A percentile compares a stretch with the other conserved stretches of the same genome.
These are phyloP conservation scores for Cichladusa arquata DNA, from an alignment of 2,113 vertebrate species.

Conservation along the genomic window DNA sequence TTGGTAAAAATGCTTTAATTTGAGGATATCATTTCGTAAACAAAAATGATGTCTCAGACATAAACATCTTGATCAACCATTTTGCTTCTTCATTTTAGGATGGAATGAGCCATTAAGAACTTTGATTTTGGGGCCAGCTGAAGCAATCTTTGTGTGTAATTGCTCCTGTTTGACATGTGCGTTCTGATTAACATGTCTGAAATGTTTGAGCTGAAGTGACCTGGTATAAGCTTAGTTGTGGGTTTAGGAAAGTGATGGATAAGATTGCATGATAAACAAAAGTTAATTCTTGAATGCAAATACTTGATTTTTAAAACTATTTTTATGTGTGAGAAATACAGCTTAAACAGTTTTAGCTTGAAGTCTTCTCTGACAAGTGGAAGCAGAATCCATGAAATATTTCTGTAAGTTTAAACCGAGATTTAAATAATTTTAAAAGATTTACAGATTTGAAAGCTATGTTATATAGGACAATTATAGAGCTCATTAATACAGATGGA, in stretches of 20 bases:
- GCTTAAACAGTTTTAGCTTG: not conserved
- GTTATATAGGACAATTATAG: slow-evolving; percentile 8
- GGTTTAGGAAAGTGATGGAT: not conserved
- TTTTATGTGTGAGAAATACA: not conserved
- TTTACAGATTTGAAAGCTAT: slow-evolving; percentile 12
- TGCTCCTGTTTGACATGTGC: not conserved
- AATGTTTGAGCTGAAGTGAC: not conserved
- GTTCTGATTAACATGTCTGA: not conserved
- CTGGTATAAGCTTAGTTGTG: not conserved
- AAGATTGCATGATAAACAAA: not conserved
- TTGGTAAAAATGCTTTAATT: not conserved
- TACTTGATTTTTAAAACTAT: not conserved
- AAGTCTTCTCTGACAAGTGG: not conserved
- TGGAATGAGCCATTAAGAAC: not conserved
- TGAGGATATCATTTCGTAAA: not conserved
- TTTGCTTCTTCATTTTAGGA: not conserved
- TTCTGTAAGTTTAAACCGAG: not conserved
- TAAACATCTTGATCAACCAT: not conserved
- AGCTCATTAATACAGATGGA: slow-evolving; percentile 36
- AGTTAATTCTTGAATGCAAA: not conserved
- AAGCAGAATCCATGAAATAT: not conserved
- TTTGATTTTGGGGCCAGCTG: not conserved
- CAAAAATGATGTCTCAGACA: not conserved
- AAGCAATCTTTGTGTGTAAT: not conserved
- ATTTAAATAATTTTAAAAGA: slow-evolving; percentile 19